These are phyloP conservation scores for Tillus elongatus DNA, from an alignment of 2,888 invertebrate genomes.

Conservation along the genomic window DNA sequence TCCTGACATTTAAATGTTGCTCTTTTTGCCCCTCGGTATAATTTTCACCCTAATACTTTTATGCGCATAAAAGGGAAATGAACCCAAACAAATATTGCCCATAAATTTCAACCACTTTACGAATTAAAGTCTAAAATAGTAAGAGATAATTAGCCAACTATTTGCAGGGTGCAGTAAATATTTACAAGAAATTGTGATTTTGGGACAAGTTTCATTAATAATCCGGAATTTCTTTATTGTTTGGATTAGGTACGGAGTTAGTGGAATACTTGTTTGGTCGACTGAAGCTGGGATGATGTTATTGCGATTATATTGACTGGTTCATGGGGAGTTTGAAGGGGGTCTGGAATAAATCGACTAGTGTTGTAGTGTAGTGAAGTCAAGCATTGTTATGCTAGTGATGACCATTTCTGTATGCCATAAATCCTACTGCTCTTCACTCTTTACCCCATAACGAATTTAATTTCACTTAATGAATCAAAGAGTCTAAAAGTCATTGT, in stretches of 20 bases:
- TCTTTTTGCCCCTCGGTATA: conserved; percentile 31
- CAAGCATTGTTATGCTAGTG: conserved; percentile 40
- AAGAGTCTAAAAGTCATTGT: conserved; percentile 4
- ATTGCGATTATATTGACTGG: conserved; percentile 46
- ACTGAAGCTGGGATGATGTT: conserved; percentile 39
- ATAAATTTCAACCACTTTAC: not conserved
- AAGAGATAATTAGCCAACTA: not conserved
- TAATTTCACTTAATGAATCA: conserved; percentile 32
- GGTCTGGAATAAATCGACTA: conserved; percentile 44
- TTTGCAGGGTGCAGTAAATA: too few species aligned
- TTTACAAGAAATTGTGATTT: too few species aligned
- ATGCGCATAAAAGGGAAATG: conserved; percentile 23
- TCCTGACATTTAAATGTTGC: conserved; percentile 32
- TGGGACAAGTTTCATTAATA: too few species aligned
- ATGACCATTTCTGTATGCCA: conserved; percentile 40
- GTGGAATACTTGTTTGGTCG: conserved; percentile 27
- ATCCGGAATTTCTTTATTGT: too few species aligned
- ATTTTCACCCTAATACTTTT: conserved; percentile 33
- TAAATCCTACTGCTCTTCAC: too few species aligned
- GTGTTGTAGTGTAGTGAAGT: conserved; percentile 34
- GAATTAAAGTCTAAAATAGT: not conserved
- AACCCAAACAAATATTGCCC: conserved; percentile 18
- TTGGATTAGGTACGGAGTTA: too few species aligned
- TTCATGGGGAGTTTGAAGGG: conserved; percentile 38
- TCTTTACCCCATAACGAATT: conserved; percentile 37